Evolutionary conservation across 2,113 vertebrate species (phyloP), one percentile per base, ranked within the genome.

Genomic region (Romanogobio albipinnatus): DNA sequence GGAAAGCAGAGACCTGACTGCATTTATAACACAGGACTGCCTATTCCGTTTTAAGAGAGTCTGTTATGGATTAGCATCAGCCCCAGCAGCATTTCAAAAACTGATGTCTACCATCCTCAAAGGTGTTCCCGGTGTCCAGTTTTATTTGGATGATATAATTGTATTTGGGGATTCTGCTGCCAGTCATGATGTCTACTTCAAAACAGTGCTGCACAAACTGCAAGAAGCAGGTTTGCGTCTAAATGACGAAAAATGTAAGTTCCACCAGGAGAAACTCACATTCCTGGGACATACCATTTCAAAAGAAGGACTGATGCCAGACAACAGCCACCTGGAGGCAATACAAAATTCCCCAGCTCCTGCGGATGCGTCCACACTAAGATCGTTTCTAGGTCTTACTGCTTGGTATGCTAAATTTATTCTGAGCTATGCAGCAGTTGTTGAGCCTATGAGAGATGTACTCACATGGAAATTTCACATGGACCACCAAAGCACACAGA

Each of bases 1-100:
- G 10, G 71, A 88, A 3, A 86, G 83, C 24, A 15, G 70, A 19
- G 79, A 88, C 33, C 24, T 85, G 1, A 87, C 83, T 4, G 76
- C 81, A 0, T 85, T 88, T 43, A 88, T 88, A 19, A 84, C 64
- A 36, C 64, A 68, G 1, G 5, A 68, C 5, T 14, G 64, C 11
- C 26, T 33, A 26, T 66, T 66, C 66, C 0, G 36, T 3, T 88
- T 29, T 68, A 13, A 26, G 8, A 29, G 76, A 26, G 66, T 88
- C 2, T 61, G 64, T 3, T 86, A 86, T 39, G 66, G 87, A 4
- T 39, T 70, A 17, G 66, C 66, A 3, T 70, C 68, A 43, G 19
- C 70, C 39, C 70, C 70, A 9, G 39, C 70, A 45, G 70, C 70
- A 43, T 73, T 45, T 22, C 70, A 36, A 73, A 45, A 71, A 45